These are phyloP conservation scores for Kryphioiulus occultus DNA, from an alignment of 2,888 invertebrate species.

Conservation along the genomic window DNA sequence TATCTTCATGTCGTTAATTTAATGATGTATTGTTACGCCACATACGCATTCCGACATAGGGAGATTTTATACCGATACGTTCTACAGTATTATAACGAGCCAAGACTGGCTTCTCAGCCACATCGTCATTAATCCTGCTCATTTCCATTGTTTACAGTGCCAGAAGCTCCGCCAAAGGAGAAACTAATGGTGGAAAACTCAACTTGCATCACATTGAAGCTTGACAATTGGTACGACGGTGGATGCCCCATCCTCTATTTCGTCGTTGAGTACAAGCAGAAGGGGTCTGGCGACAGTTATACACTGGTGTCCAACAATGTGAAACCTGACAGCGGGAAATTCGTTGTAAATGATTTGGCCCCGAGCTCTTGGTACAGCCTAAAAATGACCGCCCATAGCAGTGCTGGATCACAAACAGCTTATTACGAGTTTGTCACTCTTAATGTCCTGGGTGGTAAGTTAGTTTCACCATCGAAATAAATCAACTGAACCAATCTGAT, in stretches of 20 bases:
- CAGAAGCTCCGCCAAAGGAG: constrained; percentile 53
- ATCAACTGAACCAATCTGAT: too few species aligned
- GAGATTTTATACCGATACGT: too few species aligned
- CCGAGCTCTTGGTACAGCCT: constrained; percentile 52
- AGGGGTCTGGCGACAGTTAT: constrained; percentile 48
- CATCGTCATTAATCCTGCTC: not conserved
- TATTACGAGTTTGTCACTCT: constrained; percentile 53
- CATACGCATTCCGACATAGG: too few species aligned
- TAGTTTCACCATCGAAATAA: not conserved
- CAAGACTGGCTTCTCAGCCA: not conserved
- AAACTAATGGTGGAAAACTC: constrained; percentile 52
- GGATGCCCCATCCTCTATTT: constrained; percentile 55
- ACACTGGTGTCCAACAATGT: constrained; percentile 57
- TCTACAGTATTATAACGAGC: too few species aligned
- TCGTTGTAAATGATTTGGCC: constrained; percentile 52
- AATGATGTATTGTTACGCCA: not conserved
- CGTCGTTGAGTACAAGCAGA: constrained; percentile 53
- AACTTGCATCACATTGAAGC: constrained; percentile 50
- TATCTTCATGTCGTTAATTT: not conserved
- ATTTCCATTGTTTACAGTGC: constrained; percentile 49
- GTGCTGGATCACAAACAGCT: constrained; percentile 52
- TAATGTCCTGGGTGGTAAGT: constrained; percentile 48
- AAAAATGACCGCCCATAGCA: constrained; percentile 53
- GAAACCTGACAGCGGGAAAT: constrained; percentile 55
- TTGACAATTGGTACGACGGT: constrained; percentile 53